Evolutionary conservation across 2,113 vertebrate genomes (phyloP), one percentile per base, ranked within the genome.

Genomic region (Serilophus lunatus): DNA sequence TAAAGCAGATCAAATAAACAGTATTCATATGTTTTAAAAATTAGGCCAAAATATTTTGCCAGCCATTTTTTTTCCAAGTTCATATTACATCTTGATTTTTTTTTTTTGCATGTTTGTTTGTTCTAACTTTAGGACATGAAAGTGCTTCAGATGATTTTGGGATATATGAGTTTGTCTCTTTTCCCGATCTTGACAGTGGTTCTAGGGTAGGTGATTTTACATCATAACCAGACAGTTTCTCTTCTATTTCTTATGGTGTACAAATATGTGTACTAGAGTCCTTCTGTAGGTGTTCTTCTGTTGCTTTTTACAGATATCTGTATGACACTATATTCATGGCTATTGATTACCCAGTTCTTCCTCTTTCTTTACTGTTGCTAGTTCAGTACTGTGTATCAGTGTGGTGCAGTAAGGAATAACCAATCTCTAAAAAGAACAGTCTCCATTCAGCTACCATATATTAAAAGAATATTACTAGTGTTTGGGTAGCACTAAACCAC

Each of bases 101-200:
- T 45, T 86, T 77, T 40, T 15, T 14, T 14, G 11, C 47, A 69
- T 60, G 8, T 85, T 93, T 86, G 28, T 85, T 82, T 86, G 9
- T 88, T 96, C 94, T 86, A 92, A 85, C 96, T 97, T 82, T 92
- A 99, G 99, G 99, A 93, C 99, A 99, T 61, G 99, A 99, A 97
- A 99, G 98, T 96, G 99, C 99, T 85, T 97, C 97, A 16, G 98
- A 99, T 97, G 99, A 99, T 97, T 99, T 99, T 92, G 99, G 99
- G 64, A 99, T 99, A 95, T 99, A 99, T 49, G 99, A 99, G 96
- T 99, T 99, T 97, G 98, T 99, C 47, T 96, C 98, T 82, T 97
- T 99, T 95, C 99, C 99, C 54, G 98, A 98, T 81, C 97, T 97
- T 96, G 97, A 98, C 88, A 98, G 97, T 40, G 98, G 98, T 44